Base-by-base conservation (phyloP, 1,140 invertebrate genomes). In the Brachionus asplanchnoidis region DNA sequence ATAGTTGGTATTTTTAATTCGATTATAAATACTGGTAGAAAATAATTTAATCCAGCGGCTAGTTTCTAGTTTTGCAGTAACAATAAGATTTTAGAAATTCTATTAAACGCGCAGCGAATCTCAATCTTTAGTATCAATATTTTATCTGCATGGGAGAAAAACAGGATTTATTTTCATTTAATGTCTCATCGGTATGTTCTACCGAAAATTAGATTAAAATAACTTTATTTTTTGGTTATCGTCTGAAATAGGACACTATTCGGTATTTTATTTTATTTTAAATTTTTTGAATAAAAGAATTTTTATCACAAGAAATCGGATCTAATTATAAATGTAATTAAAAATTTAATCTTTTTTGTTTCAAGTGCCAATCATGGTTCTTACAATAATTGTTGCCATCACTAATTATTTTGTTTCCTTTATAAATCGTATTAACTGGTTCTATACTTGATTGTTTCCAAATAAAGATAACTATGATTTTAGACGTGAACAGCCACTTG, bases 81-180 rank as follows among this genome's bases (percentile, higher is more conserved):
- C 42, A 77, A 77, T 50, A 77, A 77, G 73, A 77, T 77, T 77
- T 77, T 50, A 20, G 3, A 23, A 44, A 42, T 42, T 75, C 28
- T n/a, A 66, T 36, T 36, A 73, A 44, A 42, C 70, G 28, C 66
- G 28, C 66, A 40, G 66, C 26, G 66, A 12, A 75, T 42, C 73
- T 50, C 73, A 77, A 77, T 77, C 73, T 77, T 50, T 77, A 77
- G 46, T 77, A 77, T 77, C 73, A 77, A 77, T 77, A 77, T 50
- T 77, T 77, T 77, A 77, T 77, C 73, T 77, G 32, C 20, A 50
- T 50, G 73, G 23, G 44, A 77, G 73, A 77, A 77, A 46, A 46
- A 50, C 11, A 23, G 44, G 20, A 46, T 28, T 77, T 77, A 42
- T 26, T 26, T 17, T 75, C 40, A 28, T 77, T 23, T 28, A 77